A percentile compares a stretch with the other conserved stretches of the same genome.
Evolutionary conservation across 2,888 invertebrate species (phyloP).

Genomic region (Nemoura dubitans): DNA sequence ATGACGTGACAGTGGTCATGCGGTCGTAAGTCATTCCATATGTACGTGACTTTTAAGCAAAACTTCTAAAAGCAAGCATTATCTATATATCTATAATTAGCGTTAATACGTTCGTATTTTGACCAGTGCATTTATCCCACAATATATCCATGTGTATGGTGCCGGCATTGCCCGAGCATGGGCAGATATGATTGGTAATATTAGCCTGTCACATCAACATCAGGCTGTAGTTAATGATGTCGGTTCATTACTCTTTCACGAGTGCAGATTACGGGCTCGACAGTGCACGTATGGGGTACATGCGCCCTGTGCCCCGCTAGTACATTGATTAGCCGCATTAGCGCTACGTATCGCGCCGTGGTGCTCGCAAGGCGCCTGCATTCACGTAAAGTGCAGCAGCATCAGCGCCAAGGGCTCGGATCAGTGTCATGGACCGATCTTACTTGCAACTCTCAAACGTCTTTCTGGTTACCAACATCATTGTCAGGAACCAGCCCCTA

Average conservation of each 20-base stretch:
- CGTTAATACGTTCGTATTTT: neutral
- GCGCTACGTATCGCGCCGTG: neutral
- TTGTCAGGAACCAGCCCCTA: too few relatives aligned
- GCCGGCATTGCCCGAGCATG: neutral
- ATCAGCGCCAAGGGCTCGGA: too few relatives aligned
- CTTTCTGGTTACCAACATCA: too few relatives aligned
- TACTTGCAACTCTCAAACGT: too few relatives aligned
- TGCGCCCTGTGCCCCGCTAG: neutral
- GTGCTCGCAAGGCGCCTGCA: neutral
- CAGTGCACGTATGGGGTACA: neutral
- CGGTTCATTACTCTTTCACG: slow-evolving; percentile 12
- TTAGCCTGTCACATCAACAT: neutral
- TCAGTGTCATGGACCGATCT: too few relatives aligned
- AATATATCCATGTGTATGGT: too few relatives aligned
- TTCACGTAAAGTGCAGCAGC: too few relatives aligned
- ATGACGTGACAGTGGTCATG: neutral
- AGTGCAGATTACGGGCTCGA: neutral
- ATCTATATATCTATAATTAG: neutral
- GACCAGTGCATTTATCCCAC: neutral
- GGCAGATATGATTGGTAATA: neutral
- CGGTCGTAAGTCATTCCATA: neutral
- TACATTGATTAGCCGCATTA: neutral
- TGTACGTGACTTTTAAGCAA: slow-evolving; percentile 24
- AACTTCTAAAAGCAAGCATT: neutral
- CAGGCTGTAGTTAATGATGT: neutral